Base-by-base conservation (phyloP, 2,888 invertebrate genomes). In the Deilephila porcellus region DNA sequence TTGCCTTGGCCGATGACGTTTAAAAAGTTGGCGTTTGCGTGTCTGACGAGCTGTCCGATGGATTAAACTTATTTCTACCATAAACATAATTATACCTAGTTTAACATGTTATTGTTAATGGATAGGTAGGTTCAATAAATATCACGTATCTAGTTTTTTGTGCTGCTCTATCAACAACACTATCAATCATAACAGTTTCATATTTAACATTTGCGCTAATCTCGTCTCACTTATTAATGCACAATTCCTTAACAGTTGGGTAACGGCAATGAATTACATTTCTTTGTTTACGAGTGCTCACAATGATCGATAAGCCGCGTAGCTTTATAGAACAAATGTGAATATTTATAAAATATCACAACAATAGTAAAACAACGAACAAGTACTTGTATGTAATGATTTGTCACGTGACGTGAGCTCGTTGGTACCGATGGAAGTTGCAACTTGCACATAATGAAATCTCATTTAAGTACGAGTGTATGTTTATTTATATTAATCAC, bases 41-140 rank as follows among this genome's bases (percentile, higher is more conserved):
- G 93, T 88, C 85, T 82, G 80, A 82, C 78, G 81, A 84, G 85
- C 86, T 85, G 85, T 83, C 88, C 86, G 80, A 77, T 83, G 91
- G 93, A 92, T 93, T 92, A 93, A 85, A 88, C 82, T 83, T 86
- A 88, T 88, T 87, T 84, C 83, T 86, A 85, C 84, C 83, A 90
- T 89, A 91, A 92, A 91, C 88, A 88, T 86, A 88, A 86, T 79
- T 81, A 82, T 76, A 86, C 78, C 79, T 85, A 85, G 82, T 86
- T 82, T 82, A 86, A 87, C 86, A 88, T 86, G 85, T 85, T 85
- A 85, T 89, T 88, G 86, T 88, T 89, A 90, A 91, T 90, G 87
- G 88, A 90, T 90, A 84, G 86, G 83, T 83, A 82, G 81, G 84
- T 87, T 88, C 88, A 87, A 88, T 90, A 90, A 89, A 90, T 87